Evolutionary conservation across 1,140 invertebrate species (phyloP), one percentile per base, ranked within the genome.

Genomic region (Proctacanthus coquilletti): DNA sequence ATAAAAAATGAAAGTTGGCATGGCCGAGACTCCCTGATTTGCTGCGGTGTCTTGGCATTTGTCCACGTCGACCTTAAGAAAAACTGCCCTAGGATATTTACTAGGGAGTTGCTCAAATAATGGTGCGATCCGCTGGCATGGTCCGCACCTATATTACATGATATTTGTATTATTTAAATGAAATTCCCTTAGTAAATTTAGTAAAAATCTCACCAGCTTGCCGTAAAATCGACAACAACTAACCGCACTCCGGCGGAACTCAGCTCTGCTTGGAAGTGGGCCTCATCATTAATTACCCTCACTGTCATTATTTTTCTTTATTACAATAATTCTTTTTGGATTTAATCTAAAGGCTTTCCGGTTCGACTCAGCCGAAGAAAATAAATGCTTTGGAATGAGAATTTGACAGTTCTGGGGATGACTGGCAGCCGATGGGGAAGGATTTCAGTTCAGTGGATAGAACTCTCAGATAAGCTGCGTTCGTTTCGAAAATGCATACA

Each of bases 1-100:
- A 56, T 89, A 96, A 52, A 98, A 92, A 42, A 94, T 80, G 56
- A 99, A 98, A 5, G 95, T 99, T 5, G 95, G 95, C 89, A 98
- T 97, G 2, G 89, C 86, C 42, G 74, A 79, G 13, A 99, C 83
- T 29, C 84, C 84, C 56, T 96, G 80, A 15, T 66, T 64, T 17
- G 75, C 70, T 2, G 92, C 87, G 19, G 84, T 86, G 51, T 88
- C 86, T 32, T 76, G 74, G 50, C 85, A 89, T 51, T 80, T 75
- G 52, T 92, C 84, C 17, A 93, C 89, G 64, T 97, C 92, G 2
- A 97, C 83, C 67, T 98, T 95, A 0, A 97, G 61, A 58, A 98
- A 98, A 5, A 93, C 69, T 6, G 87, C 89, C 49, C 80, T 75
- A 2, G 83, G 71, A 63, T 92, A 96, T 60, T 84, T 86, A 3